Evolutionary conservation across 2,113 vertebrate species (phyloP).

Genomic region (Albula goreensis): DNA sequence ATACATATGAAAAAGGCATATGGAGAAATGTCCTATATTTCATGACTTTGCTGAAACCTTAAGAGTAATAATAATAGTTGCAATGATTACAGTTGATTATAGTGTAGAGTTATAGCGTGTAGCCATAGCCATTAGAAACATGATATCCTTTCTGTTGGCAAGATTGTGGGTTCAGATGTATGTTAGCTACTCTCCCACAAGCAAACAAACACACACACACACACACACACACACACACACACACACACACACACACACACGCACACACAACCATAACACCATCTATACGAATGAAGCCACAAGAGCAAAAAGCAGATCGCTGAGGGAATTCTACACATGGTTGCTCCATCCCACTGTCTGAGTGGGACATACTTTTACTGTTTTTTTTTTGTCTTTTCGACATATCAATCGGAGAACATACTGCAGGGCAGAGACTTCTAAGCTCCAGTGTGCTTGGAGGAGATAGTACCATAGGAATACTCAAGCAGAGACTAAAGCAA

Average conservation of each 20-base stretch:
- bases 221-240: neutral
- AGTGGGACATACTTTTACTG: neutral
- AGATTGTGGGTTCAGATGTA: too few species aligned
- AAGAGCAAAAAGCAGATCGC: neutral
- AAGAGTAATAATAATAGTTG: neutral
- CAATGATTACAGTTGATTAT: neutral
- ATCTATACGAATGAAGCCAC: neutral
- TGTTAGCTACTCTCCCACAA: neutral
- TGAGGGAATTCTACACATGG: neutral
- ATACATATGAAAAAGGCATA: too few species aligned
- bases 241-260: neutral
- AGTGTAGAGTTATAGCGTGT: neutral
- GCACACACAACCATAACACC: neutral
- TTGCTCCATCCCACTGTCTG: neutral
- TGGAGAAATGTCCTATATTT: too few species aligned
- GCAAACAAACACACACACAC: neutral
- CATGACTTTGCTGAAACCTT: too few species aligned
- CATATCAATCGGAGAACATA: neutral
- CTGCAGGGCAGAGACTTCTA: neutral
- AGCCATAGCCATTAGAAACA: neutral
- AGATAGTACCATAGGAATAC: neutral
- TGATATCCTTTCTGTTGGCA: neutral
- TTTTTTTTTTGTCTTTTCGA: neutral
- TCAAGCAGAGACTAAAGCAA: neutral
- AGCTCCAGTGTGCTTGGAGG: neutral